Evolutionary conservation across 1,140 invertebrate species (phyloP).

Genomic region (Elysia chlorotica): DNA sequence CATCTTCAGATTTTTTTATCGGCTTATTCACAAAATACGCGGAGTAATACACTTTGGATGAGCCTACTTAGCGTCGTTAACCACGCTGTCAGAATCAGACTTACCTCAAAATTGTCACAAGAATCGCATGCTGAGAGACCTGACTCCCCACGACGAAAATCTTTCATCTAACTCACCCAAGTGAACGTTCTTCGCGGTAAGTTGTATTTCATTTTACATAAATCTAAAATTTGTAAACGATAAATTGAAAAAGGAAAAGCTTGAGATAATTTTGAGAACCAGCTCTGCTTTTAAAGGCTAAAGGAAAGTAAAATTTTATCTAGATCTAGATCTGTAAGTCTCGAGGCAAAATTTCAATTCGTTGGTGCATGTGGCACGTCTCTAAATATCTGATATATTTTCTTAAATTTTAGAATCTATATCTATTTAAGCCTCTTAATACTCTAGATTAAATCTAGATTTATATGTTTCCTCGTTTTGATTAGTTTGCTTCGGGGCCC

Average conservation of each 20-base stretch:
- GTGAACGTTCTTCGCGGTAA: neutral
- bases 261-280: neutral
- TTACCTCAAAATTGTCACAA: neutral
- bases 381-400: too few relatives aligned
- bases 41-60: neutral
- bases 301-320: too few relatives aligned
- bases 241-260: neutral
- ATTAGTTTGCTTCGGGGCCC: too few relatives aligned
- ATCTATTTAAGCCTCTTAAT: too few relatives aligned
- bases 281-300: too few relatives aligned
- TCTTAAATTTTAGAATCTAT: too few relatives aligned
- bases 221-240: neutral
- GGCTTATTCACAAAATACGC: neutral
- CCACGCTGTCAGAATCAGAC: neutral
- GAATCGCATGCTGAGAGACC: neutral
- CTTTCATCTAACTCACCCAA: neutral
- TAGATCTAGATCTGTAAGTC: too few relatives aligned
- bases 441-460: too few relatives aligned
- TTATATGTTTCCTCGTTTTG: too few relatives aligned
- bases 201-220: neutral
- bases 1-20: neutral
- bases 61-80: neutral
- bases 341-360: too few relatives aligned
- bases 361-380: too few relatives aligned
- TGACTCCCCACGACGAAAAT: neutral